phyloP scores from a whole-genome alignment of 2,797 vertebrate species.

The Lacerta bilineata region DNA sequence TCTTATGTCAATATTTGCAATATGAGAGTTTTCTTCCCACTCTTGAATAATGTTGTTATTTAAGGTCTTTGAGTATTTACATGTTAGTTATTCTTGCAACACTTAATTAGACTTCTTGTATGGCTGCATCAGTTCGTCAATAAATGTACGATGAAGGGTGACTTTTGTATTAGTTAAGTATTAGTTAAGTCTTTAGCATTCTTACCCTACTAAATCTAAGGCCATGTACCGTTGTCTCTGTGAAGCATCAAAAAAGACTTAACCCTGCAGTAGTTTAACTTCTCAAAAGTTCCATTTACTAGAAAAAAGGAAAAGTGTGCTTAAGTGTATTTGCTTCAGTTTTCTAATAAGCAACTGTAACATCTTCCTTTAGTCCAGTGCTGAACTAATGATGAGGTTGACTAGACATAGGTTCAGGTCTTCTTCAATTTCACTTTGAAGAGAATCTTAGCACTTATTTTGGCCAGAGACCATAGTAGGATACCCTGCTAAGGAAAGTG shows the following conservation, averaged over 20 bases:
- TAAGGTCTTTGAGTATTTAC: conserved; percentile 28
- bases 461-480: neutral
- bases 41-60: conserved; percentile 45
- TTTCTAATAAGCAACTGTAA: neutral
- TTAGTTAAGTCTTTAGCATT: neutral
- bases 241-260: neutral
- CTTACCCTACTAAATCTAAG: neutral
- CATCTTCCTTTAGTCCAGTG: neutral
- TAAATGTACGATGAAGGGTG: conserved; percentile 18
- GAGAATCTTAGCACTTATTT: neutral
- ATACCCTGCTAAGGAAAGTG: neutral
- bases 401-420: neutral
- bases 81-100: neutral
- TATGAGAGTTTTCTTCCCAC: conserved; percentile 53
- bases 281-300: neutral
- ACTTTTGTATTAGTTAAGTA: neutral
- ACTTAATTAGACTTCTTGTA: neutral
- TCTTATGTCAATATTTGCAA: conserved; percentile 62
- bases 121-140: conserved; percentile 37
- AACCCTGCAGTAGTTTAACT: neutral
- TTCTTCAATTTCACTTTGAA: neutral
- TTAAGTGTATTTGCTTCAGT: neutral
- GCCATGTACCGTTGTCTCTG: neutral
- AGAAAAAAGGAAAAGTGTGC: neutral
- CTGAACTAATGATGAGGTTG: neutral